Percentiles rank a stretch among this genome's conserved stretches.
phyloP scores from a whole-genome alignment of 2,797 vertebrate genomes.

The Ctenopoma multispine region DNA sequence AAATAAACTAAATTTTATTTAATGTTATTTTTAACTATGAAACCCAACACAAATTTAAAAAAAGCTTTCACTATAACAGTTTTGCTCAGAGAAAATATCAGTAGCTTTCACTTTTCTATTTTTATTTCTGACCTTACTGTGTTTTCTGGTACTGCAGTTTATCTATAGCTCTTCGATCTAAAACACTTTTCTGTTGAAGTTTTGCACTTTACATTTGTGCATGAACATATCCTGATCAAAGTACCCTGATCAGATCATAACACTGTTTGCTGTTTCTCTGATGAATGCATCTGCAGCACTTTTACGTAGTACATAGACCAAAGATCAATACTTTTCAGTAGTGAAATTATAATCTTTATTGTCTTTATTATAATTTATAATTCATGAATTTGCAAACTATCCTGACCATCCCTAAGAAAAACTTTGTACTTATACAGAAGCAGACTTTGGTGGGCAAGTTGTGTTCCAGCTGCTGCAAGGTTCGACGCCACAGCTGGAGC shows the following conservation, averaged over 20 bases:
- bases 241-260: constrained; percentile 22
- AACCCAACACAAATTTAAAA: constrained; percentile 10
- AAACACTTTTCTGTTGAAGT: constrained; percentile 48
- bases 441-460: constrained; percentile 31
- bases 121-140: constrained; percentile 16
- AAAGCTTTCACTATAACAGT: not conserved
- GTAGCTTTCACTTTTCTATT: constrained; percentile 30
- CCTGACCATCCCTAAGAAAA: constrained; percentile 4
- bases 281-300: constrained; percentile 28
- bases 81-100: not conserved
- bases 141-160: constrained; percentile 35
- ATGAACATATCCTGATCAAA: constrained; percentile 23
- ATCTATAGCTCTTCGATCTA: constrained; percentile 36
- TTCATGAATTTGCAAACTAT: constrained; percentile 19
- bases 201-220: constrained; percentile 30
- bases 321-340: constrained; percentile 22
- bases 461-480: constrained; percentile 62
- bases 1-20: constrained; percentile 12
- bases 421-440: constrained; percentile 20
- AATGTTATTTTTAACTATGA: constrained; percentile 23
- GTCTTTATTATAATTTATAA: constrained; percentile 13
- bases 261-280: constrained; percentile 15
- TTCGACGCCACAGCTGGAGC: constrained; percentile 73
- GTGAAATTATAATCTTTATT: constrained; percentile 15
- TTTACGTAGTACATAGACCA: constrained; percentile 16